These are phyloP conservation scores for Pterois miles DNA, from an alignment of 2,797 vertebrate species.

Conservation along the genomic window DNA sequence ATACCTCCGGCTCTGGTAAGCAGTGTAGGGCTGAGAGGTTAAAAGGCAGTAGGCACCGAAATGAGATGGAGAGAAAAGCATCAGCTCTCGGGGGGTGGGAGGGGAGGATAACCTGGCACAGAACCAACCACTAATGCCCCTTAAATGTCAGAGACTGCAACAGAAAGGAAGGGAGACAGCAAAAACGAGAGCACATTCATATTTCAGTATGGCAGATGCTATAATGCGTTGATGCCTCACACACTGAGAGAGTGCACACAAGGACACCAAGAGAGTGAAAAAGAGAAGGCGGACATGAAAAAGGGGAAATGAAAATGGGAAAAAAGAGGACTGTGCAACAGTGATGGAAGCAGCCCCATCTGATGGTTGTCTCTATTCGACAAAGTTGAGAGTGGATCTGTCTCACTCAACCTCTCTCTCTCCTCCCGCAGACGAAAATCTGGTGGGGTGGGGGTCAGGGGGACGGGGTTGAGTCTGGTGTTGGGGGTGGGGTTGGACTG, in stretches of 20 bases:
- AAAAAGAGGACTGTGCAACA: constrained; percentile 24
- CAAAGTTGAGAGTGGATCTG: constrained; percentile 58
- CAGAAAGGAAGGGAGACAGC: constrained; percentile 60
- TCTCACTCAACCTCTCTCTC: constrained; percentile 32
- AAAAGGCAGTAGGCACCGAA: constrained; percentile 60
- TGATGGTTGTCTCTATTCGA: constrained; percentile 62
- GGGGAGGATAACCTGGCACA: constrained; percentile 70
- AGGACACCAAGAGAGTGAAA: constrained; percentile 47
- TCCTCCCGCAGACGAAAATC: constrained; percentile 56
- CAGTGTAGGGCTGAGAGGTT: constrained; percentile 32
- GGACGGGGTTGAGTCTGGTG: constrained; percentile 66
- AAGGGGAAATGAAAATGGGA: constrained; percentile 47
- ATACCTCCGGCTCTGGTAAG: constrained; percentile 39
- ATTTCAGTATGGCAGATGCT: constrained; percentile 74
- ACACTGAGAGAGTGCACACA: constrained; percentile 49
- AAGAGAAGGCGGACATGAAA: constrained; percentile 17
- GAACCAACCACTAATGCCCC: constrained; percentile 78
- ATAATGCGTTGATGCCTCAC: constrained; percentile 58
- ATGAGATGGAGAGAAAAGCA: constrained; percentile 55
- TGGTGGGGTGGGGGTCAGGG: constrained; percentile 49
- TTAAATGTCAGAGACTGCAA: constrained; percentile 78
- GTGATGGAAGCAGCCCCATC: constrained; percentile 61
- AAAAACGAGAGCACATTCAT: constrained; percentile 72
- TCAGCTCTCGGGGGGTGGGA: constrained; percentile 44
- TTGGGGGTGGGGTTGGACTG: constrained; percentile 75